Base-by-base conservation (phyloP, 1,140 invertebrate genomes). In the Solenopsis fugax region DNA sequence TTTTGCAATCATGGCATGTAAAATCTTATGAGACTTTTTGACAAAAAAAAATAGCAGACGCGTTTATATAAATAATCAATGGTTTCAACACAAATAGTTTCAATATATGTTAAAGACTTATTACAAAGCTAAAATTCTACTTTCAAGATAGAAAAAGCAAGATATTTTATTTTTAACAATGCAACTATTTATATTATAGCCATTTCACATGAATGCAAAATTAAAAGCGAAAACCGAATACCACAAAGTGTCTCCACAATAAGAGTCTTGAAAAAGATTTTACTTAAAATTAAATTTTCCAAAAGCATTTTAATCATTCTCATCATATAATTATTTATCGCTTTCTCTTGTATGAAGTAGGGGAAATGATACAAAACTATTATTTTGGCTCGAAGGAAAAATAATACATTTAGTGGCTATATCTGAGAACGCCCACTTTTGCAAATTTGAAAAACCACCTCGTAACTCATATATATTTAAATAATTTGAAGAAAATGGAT, bases 261-360 rank as follows among this genome's bases (percentile, higher is more conserved):
- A 52, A 52, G 13, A 29, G 29, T 52, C 5, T 54, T 50, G 50
- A 50, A 50, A 50, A 50, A 50, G 13, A 2, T 50, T 50, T 50
- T 50, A 50, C 50, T 50, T 50, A 50, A 54, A 54, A 54, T 54
- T 54, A 54, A 54, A 54, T 54, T 54, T 54, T 54, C 50, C 52
- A 54, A 54, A 54, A 54, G 52, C 52, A 4, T 7, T 7, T 54
- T 54, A 54, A 54, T 54, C 52, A 54, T 7, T 54, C 52, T 54
- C 18, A 52, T 18, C 16, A 54, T 7, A n/a, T 7, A 54, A 6
- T 54, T 54, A 54, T 54, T 54, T 54, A n/a, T 54, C 52, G 52
- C 52, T 54, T 54, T 54, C 52, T 54, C 52, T 54, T 54, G 52
- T 54, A 54, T 54, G 52, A 54, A 54, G 52, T 54, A 54, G 52